Percentiles rank a stretch among this genome's conserved stretches.
These are phyloP conservation scores for Gorsachius magnificus DNA, from an alignment of 2,797 vertebrate genomes.

Conservation along the genomic window DNA sequence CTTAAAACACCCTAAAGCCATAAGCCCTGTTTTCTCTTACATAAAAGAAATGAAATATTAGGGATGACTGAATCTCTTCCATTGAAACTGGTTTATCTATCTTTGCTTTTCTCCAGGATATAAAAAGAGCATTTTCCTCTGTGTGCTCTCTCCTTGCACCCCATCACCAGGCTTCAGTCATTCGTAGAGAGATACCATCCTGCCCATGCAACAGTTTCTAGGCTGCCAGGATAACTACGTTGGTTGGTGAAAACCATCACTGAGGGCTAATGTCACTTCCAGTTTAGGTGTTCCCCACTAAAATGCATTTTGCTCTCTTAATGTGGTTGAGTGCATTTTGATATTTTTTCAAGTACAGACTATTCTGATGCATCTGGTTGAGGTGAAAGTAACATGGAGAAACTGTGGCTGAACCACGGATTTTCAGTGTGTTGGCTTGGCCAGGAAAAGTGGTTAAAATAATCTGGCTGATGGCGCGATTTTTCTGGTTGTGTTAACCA, in stretches of 20 bases:
- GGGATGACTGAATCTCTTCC: background rate
- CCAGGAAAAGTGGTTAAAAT: background rate
- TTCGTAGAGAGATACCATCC: background rate
- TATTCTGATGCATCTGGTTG: background rate
- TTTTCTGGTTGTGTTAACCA: background rate
- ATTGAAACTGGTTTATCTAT: background rate
- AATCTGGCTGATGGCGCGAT: background rate
- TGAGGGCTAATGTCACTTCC: background rate
- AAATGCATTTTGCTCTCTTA: background rate
- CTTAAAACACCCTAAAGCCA: background rate
- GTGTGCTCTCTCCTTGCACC: background rate
- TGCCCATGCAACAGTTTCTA: background rate
- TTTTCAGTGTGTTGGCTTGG: background rate
- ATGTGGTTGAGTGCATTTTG: accelerated
- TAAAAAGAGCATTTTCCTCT: background rate
- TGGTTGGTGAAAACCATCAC: background rate
- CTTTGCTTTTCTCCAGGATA: background rate
- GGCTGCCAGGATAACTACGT: background rate
- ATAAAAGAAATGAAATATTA: background rate
- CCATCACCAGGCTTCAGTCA: background rate
- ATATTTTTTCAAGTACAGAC: background rate
- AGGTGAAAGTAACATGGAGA: background rate
- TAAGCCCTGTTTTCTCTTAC: background rate
- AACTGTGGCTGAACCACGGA: background rate
- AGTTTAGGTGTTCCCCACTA: background rate